These are phyloP conservation scores for Drosophila borborema DNA, from an alignment of 2,888 invertebrate genomes.

Conservation along the genomic window DNA sequence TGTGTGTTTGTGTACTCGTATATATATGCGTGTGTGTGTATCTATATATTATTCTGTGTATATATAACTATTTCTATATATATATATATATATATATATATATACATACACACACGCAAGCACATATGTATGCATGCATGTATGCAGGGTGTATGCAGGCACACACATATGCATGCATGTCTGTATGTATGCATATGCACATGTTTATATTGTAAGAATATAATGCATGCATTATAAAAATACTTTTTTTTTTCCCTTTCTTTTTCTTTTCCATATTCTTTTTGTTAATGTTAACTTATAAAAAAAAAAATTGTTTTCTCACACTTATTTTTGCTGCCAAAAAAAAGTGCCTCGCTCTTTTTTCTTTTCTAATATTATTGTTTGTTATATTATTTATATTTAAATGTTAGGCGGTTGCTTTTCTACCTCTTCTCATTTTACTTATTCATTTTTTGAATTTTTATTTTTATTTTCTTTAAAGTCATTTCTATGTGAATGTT, in stretches of 20 bases:
- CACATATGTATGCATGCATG: not conserved
- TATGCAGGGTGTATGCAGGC: constrained; percentile 21
- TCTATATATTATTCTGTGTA: constrained; percentile 50
- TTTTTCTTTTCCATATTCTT: constrained; percentile 19
- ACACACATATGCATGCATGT: not conserved
- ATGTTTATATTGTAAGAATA: constrained; percentile 81
- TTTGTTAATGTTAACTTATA: constrained; percentile 60
- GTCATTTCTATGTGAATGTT: constrained; percentile 49
- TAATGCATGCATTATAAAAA: constrained; percentile 85
- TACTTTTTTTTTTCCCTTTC: constrained; percentile 63
- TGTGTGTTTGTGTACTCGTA: constrained; percentile 29
- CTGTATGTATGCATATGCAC: constrained; percentile 34
- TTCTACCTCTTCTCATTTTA: constrained; percentile 10
- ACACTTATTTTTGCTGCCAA: constrained; percentile 45
- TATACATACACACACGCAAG: not conserved
- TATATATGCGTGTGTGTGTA: constrained; percentile 33
- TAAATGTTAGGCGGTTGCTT: constrained; percentile 26
- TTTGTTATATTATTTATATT: constrained; percentile 34
- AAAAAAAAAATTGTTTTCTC: constrained; percentile 64
- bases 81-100: constrained; percentile 9
- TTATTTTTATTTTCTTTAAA: constrained; percentile 13
- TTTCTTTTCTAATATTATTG: not conserved
- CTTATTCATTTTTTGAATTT: constrained; percentile 4
- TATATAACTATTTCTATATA: constrained; percentile 56
- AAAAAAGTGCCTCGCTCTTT: constrained; percentile 40